Conservation (phyloP, 2,797 vertebrate genomes). For the Octomys mimax region DNA sequence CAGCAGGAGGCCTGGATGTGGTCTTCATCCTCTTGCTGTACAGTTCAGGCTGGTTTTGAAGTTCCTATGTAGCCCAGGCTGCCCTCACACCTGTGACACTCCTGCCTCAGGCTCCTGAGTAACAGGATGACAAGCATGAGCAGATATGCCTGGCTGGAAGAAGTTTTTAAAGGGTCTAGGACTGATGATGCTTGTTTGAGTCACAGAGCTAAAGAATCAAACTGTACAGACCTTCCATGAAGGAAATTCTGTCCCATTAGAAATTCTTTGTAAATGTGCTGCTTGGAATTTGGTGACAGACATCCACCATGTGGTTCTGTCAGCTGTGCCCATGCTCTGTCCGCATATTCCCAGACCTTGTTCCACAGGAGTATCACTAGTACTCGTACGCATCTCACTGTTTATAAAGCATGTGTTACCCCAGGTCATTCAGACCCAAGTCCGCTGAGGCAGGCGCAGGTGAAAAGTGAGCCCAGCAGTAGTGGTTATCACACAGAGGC, state of each 20-base stretch:
- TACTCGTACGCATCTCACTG: neutral
- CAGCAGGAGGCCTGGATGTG: neutral
- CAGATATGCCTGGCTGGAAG: neutral
- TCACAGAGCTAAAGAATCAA: neutral
- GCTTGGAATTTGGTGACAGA: neutral
- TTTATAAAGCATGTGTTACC: neutral
- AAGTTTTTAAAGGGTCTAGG: neutral
- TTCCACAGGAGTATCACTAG: neutral
- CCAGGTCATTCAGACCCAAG: neutral
- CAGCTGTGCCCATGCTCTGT: neutral
- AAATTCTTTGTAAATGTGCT: neutral
- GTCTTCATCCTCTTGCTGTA: neutral
- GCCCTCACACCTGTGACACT: neutral
- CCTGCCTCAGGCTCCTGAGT: neutral
- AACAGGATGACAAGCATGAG: neutral
- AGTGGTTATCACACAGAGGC: neutral
- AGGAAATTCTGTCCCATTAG: neutral
- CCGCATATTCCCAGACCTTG: neutral
- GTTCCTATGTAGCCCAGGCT: neutral
- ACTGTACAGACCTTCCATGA: neutral
- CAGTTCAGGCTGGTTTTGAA: neutral
- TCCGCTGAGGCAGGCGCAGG: neutral
- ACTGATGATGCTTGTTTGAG: neutral
- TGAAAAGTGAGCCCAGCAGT: neutral
- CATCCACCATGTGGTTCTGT: neutral